These are phyloP conservation scores for Hiodon tergisus DNA, from an alignment of 2,113 vertebrate genomes.

Conservation along the genomic window DNA sequence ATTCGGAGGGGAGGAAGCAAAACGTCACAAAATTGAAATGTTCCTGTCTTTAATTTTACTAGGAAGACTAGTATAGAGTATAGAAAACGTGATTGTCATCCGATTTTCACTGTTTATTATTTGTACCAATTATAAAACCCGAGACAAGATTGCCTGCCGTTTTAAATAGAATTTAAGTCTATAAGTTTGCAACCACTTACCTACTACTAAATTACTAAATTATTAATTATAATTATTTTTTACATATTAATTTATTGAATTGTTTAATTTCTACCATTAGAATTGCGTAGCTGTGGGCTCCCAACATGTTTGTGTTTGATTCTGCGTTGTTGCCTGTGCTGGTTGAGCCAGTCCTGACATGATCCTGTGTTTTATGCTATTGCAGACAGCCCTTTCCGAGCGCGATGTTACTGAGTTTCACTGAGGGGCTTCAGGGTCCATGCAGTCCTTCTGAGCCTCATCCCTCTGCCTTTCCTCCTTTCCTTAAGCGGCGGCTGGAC, in stretches of 20 bases:
- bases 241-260: constrained; percentile 68
- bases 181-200: constrained; percentile 42
- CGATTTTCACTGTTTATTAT: constrained; percentile 33
- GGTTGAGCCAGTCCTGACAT: constrained; percentile 23
- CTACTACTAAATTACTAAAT: constrained; percentile 58
- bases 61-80: constrained; percentile 38
- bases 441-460: neutral
- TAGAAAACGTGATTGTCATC: constrained; percentile 52
- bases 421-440: constrained; percentile 3
- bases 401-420: constrained; percentile 47
- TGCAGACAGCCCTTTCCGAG: constrained; percentile 11
- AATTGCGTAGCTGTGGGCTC: constrained; percentile 15
- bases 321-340: constrained; percentile 9
- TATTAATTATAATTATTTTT: constrained; percentile 51
- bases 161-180: constrained; percentile 44
- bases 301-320: neutral
- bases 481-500: neutral
- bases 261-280: constrained; percentile 47
- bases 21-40: constrained; percentile 28
- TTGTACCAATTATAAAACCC: constrained; percentile 39
- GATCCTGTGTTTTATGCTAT: constrained; percentile 12
- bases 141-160: constrained; percentile 48
- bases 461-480: neutral
- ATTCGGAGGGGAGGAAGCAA: constrained; percentile 1
- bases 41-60: constrained; percentile 41